Base-by-base conservation (phyloP, 2,888 invertebrate species). In the Nomada hirtipes region DNA sequence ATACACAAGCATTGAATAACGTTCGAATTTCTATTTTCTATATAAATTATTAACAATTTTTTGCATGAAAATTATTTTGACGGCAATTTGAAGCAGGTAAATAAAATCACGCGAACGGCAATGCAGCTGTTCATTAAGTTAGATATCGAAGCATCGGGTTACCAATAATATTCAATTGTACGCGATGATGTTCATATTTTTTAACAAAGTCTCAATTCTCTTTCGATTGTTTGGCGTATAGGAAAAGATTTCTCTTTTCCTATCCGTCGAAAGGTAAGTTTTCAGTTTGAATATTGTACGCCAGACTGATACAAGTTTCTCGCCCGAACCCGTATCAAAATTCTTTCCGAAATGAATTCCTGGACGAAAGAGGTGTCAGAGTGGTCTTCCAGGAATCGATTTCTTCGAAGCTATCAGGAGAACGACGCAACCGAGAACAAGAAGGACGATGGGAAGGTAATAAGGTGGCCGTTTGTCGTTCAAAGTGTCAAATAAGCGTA, bases 401-500 rank as follows among this genome's bases (percentile, higher is more conserved):
- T 83, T 72, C 55, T 55, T 47, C 70, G 83, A 63, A 68, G 84
- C 60, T 71, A 70, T 79, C 53, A 47, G 64, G 76, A 76, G 76
- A 64, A 20, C 76, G 80, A 83, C 77, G 65, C 82, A 69, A 70
- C 81, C 83, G 76, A 86, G 76, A 76, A 85, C 87, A 78, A 83
- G 73, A 75, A 83, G 76, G 83, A 79, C 86, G 88, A 87, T 85
- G 86, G 88, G 88, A 90, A 91, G 90, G 92, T 92, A 92, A 92
- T 92, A 92, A 92, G 91, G 89, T 89, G 88, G 91, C 91, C 91
- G 92, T 92, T 92, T 91, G 92, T 92, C 92, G 91, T 88, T 90
- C 89, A 84, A 90, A 89, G 89, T 92, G 92, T 92, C 92, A 92
- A 92, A 92, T 92, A 92, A 92, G 90, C 90, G 90, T 90, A 90